Conservation (phyloP, 2,113 vertebrate species). For the Picathartes gymnocephalus region DNA sequence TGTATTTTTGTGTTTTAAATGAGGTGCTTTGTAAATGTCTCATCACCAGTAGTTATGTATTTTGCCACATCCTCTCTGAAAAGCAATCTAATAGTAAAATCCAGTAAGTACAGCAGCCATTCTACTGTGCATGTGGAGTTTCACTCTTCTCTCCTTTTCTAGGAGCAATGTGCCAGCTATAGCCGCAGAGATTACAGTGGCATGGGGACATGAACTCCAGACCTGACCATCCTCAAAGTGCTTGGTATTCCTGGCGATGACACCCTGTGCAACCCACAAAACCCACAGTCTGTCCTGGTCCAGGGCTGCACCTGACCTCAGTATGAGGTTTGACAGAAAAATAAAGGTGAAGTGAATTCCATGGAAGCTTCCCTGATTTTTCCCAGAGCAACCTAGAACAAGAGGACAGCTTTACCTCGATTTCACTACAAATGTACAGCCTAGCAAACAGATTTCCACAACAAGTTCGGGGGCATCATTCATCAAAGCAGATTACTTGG, state of each 20-base stretch:
- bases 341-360: background rate
- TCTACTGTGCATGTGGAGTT: background rate
- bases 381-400: background rate
- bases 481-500: background rate
- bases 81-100: background rate
- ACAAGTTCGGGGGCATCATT: background rate
- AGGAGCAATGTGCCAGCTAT: background rate
- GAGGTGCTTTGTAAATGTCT: background rate
- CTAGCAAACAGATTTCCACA: background rate
- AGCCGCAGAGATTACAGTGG: background rate
- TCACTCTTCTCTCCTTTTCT: background rate
- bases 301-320: background rate
- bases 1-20: background rate
- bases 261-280: background rate
- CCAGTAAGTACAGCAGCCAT: background rate
- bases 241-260: background rate
- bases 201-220: accelerated
- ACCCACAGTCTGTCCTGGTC: background rate
- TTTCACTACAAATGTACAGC: background rate
- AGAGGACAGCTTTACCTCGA: background rate
- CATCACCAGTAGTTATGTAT: background rate
- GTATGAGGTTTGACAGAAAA: background rate
- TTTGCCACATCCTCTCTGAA: background rate
- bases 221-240: background rate
- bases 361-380: background rate